A percentile compares a stretch with the other conserved stretches of the same genome.
Conservation (phyloP, 2,797 vertebrate species). For the Urocyon cinereoargenteus region DNA sequence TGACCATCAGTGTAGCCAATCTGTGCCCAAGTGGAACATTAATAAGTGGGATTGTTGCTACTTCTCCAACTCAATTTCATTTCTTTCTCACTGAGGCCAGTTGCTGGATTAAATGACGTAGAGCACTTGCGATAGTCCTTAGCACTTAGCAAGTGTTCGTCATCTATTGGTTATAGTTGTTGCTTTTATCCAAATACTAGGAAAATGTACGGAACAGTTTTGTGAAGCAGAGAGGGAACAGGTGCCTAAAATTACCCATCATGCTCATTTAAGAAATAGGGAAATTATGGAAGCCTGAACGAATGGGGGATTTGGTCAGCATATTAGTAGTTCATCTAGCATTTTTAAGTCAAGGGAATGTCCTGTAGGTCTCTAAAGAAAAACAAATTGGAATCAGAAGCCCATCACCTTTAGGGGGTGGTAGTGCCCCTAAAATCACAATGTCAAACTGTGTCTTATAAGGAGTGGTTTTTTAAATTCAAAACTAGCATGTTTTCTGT, state of each 20-base stretch:
- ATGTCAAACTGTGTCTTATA: slow-evolving; percentile 12
- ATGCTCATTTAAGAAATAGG: background rate
- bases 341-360: slow-evolving; percentile 29
- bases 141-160: background rate
- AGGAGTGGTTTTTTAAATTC: background rate
- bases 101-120: background rate
- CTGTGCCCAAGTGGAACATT: background rate
- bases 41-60: background rate
- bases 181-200: slow-evolving; percentile 53
- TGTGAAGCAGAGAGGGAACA: background rate
- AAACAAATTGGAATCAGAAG: background rate
- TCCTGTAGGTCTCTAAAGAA: background rate
- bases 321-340: background rate
- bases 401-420: background rate
- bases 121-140: background rate
- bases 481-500: background rate
- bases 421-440: background rate
- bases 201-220: background rate
- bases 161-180: background rate
- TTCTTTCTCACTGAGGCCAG: slow-evolving; percentile 11
- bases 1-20: background rate
- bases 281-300: background rate
- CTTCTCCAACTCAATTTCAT: slow-evolving; percentile 5
- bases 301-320: background rate
- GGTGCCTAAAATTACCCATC: background rate